Evolutionary conservation across 1,140 invertebrate species (phyloP), one percentile per base, ranked within the genome.

Genomic region (Ganaspis sp.): DNA sequence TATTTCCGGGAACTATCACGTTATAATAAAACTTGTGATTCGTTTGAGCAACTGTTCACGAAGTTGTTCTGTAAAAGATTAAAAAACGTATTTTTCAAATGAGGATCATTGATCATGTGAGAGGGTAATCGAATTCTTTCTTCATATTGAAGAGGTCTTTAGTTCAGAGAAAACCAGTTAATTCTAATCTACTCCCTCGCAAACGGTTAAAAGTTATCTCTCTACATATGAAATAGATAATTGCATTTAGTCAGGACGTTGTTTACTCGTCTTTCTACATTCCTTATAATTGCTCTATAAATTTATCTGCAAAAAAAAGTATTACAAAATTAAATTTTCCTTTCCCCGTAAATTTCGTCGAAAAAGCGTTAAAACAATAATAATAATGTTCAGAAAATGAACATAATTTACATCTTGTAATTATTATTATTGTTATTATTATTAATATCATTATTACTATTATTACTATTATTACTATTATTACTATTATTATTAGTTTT

Each of bases 171-270:
- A 29, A 64, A 64, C 15, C 15, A 29, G 58, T 26, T 64, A 29
- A 64, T 29, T 64, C 21, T 29, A 64, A 64, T 29, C 15, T n/a
- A 64, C 58, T 29, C 21, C 15, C 58, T 34, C 23, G 58, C 11
- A 64, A 64, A 64, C 15, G 45, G 45, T 49, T 49, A 17, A 49
- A 49, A 49, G 45, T 64, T n/a, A 64, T 64, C 54, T 23, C 9
- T 11, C 8, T 34, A n/a, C 26, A 64, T 29, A 64, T 26, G 54
- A 34, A 34, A n/a, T 26, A 29, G 23, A 29, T 29, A 64, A n/a
- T 64, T 64, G 29, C 12, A 19, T 45, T 45, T 45, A 45, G 42
- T 45, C 45, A 49, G 45, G 17, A 49, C n/a, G 45, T 17, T 49
- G 45, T 49, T 49, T 49, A 49, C 45, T 49, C 45, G 3, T 49